Evolutionary conservation across 92 coral and sea anemone genomes (phyloP), one percentile per base, ranked within the genome.

Genomic region (Palythoa caribaeorum): DNA sequence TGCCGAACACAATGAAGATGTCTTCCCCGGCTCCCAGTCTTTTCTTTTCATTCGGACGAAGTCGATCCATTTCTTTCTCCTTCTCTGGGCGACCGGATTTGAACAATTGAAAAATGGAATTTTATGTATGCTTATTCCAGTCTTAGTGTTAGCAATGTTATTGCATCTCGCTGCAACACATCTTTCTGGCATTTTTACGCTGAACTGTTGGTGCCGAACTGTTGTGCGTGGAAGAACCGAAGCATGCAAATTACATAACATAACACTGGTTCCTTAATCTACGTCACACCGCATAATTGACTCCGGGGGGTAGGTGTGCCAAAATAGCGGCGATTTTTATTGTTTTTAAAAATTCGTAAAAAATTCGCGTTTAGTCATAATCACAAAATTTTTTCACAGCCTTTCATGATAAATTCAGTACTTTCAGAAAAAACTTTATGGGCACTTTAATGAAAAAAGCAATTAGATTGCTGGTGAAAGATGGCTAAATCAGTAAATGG

Each of bases 11-110:
- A 78, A 66, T 5, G 85, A 78, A 10, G 90, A 79, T 17, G 90
- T 87, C 71, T 79, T 87, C 50, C 90, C 90, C 40, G 90, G 78
- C 85, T 47, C n/a, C 89, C 89, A 86, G 84, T 76, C 60, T 57
- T 86, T 86, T 28, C 90, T 87, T 21, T 66, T 87, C 71, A 65
- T 39, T 48, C 38, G 5, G 35, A 87, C 78, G 50, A 87, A 87
- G 47, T 76, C 78, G 19, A 87, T 77, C 77, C 84, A 87, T 62
- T 77, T 77, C 51, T 73, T 77, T 52, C 85, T 63, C 21, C 52
- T 75, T 65, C 76, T 78, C 39, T 47, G 84, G 11, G 84, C 85
- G 35, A 77, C 44, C 0, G 69, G 83, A 78, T 54, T 78, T 53
- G 19, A 78, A 28, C 10, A 78, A 53, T 54, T 53, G 13, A 78